Evolutionary conservation across 53 echinoderm and acorn worm species (phyloP).

Genomic region (Patiria pectinifera): DNA sequence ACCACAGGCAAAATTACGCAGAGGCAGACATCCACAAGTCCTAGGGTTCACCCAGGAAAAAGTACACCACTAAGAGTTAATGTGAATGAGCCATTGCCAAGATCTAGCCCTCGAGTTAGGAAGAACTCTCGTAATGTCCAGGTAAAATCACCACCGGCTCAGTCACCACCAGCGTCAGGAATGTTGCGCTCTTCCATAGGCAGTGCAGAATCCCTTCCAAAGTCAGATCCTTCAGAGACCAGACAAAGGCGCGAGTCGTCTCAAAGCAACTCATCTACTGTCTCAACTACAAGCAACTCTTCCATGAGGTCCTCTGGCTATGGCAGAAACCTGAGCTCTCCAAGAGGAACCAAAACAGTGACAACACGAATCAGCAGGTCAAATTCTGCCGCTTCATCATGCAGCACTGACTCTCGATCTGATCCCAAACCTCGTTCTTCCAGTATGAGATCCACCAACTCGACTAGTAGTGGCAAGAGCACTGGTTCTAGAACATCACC

Average conservation of each 20-base stretch:
- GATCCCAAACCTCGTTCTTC: constrained; percentile 30
- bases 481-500: constrained; percentile 32
- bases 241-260: constrained; percentile 42
- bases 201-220: constrained; percentile 37
- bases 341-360: not conserved
- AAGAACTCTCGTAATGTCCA: not conserved
- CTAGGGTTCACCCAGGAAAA: constrained; percentile 22
- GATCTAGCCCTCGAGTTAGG: constrained; percentile 32
- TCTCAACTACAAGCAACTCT: constrained; percentile 50
- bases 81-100: not conserved
- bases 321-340: constrained; percentile 6
- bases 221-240: constrained; percentile 36
- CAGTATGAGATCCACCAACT: constrained; percentile 37
- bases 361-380: constrained; percentile 35
- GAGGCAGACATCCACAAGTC: constrained; percentile 19
- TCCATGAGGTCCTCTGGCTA: constrained; percentile 13
- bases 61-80: not conserved
- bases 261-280: constrained; percentile 49
- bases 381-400: constrained; percentile 29
- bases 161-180: constrained; percentile 1
- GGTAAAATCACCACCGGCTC: not conserved
- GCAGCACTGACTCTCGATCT: constrained; percentile 35
- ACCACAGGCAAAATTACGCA: not conserved
- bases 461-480: constrained; percentile 39
- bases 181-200: not conserved